Evolutionary conservation across 2,797 vertebrate species (phyloP).

Genomic region (Anniella stebbinsi): DNA sequence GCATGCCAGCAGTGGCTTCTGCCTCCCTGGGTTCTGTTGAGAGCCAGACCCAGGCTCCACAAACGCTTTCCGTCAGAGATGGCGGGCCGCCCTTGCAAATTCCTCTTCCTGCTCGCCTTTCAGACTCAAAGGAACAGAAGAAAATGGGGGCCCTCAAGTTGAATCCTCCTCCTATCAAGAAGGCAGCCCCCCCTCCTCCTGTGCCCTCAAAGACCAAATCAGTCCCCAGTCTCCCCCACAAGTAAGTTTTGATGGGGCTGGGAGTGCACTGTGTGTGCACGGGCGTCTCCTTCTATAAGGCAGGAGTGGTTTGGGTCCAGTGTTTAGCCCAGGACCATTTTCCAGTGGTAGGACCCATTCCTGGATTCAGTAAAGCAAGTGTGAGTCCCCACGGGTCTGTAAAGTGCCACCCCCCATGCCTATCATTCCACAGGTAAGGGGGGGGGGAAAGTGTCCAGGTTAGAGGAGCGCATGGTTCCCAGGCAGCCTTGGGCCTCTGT

Average conservation of each 20-base stretch:
- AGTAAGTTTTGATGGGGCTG: conserved; percentile 78
- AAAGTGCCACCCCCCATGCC: neutral
- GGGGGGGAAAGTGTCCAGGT: no score
- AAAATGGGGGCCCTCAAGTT: conserved; percentile 81
- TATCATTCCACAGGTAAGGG: neutral
- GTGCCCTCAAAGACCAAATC: conserved; percentile 84
- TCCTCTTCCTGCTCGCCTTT: neutral
- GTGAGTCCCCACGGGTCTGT: neutral
- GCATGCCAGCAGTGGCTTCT: neutral
- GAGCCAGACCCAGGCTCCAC: neutral
- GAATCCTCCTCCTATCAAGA: conserved; percentile 80
- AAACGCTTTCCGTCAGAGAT: no score
- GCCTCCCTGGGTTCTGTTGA: neutral
- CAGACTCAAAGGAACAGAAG: conserved; percentile 79
- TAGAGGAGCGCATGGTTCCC: neutral
- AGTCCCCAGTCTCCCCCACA: conserved; percentile 62
- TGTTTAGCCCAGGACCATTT: neutral
- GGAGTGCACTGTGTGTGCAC: fast-evolving
- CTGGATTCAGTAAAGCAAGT: neutral
- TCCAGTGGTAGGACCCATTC: neutral
- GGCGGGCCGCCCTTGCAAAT: no score
- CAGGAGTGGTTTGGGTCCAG: no score
- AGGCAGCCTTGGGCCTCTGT: neutral
- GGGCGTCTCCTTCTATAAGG: neutral
- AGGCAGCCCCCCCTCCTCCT: conserved; percentile 67